phyloP scores from a whole-genome alignment of 37 sponge, comb jelly and placozoan species.

The Mnemiopsis leidyi region DNA sequence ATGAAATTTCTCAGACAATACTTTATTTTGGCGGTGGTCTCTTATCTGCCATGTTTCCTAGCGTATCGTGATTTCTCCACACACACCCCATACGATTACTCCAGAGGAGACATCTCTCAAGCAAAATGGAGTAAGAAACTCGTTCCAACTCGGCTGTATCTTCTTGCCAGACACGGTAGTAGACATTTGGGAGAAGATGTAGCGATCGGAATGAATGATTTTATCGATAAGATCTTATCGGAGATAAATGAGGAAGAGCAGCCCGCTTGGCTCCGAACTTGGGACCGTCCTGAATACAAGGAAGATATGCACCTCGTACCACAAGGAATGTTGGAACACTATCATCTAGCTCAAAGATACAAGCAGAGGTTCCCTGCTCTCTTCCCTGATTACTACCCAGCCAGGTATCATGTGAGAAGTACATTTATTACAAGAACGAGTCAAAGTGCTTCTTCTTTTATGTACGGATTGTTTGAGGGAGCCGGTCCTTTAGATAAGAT shows the following conservation, averaged over 20 bases:
- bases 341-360: not conserved
- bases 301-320: not conserved
- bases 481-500: not conserved
- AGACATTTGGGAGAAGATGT: not conserved
- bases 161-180: not conserved
- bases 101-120: not conserved
- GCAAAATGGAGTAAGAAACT: not conserved
- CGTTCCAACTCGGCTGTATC: not conserved
- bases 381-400: slow-evolving; percentile 1
- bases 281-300: not conserved
- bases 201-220: not conserved
- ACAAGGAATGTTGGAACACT: slow-evolving; percentile 19
- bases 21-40: not conserved
- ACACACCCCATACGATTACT: not conserved
- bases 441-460: not conserved
- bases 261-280: not conserved
- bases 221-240: not conserved
- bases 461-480: not conserved
- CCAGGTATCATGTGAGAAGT: not conserved
- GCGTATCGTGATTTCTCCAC: not conserved
- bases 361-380: not conserved
- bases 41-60: not conserved
- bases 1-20: no score
- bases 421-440: not conserved
- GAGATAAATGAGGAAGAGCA: not conserved